These are phyloP conservation scores for Morpho deidamia DNA, from an alignment of 2,888 invertebrate genomes.

Conservation along the genomic window DNA sequence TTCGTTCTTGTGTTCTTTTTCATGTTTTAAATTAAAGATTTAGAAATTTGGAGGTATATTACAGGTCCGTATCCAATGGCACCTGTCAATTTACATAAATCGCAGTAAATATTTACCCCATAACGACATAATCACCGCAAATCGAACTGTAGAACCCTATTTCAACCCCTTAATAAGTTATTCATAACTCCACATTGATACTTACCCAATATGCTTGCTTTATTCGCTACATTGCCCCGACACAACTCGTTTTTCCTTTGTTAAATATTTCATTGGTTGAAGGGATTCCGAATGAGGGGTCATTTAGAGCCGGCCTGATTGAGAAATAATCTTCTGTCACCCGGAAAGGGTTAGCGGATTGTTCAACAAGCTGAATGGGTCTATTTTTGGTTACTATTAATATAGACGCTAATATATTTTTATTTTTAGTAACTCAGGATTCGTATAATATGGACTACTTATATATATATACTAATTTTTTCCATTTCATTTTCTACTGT, in stretches of 20 bases:
- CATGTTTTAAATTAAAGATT: no score
- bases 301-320: slow-evolving; percentile 39
- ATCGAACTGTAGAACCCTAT: slow-evolving; percentile 37
- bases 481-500: no score
- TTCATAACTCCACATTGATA: slow-evolving; percentile 41
- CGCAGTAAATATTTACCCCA: slow-evolving; percentile 41
- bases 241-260: slow-evolving; percentile 58
- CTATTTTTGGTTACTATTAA: slow-evolving; percentile 4
- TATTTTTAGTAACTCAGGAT: no score
- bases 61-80: slow-evolving; percentile 7
- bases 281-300: slow-evolving; percentile 55
- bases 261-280: slow-evolving; percentile 63
- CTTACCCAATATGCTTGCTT: slow-evolving; percentile 47
- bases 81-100: slow-evolving; percentile 28
- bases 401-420: no score
- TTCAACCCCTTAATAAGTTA: slow-evolving; percentile 42
- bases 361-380: slow-evolving; percentile 27
- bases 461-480: no score
- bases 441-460: no score
- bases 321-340: slow-evolving; percentile 44
- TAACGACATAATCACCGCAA: slow-evolving; percentile 44
- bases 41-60: no score
- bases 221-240: slow-evolving; percentile 37
- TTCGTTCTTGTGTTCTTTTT: no score
- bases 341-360: slow-evolving; percentile 32